Evolutionary conservation across 2,888 invertebrate genomes (phyloP), one percentile per base, ranked within the genome.

Genomic region (Rotaria socialis): DNA sequence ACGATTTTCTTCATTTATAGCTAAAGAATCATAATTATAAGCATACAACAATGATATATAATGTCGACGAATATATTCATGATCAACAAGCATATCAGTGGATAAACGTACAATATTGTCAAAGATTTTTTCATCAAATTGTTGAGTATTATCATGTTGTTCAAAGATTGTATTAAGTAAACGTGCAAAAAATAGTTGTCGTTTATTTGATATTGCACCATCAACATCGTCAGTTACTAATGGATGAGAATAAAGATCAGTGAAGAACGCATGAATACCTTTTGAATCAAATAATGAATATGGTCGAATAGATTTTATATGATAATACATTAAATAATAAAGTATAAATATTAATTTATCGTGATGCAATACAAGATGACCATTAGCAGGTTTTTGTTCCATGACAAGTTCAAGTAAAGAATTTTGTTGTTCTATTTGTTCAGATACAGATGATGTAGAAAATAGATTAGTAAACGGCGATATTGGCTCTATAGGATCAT

Each of bases 251-350:
- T 90, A 89, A 43, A 92, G 89, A 50, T 91, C 91, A 86, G 90
- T 89, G 88, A 92, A 91, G 86, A 92, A 90, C 55, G 90, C 89
- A 88, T 89, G 89, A 85, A 89, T 89, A 89, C 93, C 93, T 91
- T 92, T 94, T 14, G 94, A 93, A 90, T 96, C 95, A 89, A 95
- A 96, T 41, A 97, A 92, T 85, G 94, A 87, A 94, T 92, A 16
- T 94, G 95, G 90, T 94, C 95, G 85, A 93, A 90, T 89, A 55
- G 90, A 90, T 88, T 91, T 95, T 85, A 96, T 90, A 89, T 94
- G 94, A 89, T 96, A 95, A 88, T 93, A 93, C 41, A 95, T 93
- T 88, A 96, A 94, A 91, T 95, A 94, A 88, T 94, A 94, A 86
- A 96, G 92, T 2, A 94, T 94, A 88, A 94, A 92, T 3, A 94